These are phyloP conservation scores for Ruditapes philippinarum DNA, from an alignment of 1,140 invertebrate genomes.

Conservation along the genomic window DNA sequence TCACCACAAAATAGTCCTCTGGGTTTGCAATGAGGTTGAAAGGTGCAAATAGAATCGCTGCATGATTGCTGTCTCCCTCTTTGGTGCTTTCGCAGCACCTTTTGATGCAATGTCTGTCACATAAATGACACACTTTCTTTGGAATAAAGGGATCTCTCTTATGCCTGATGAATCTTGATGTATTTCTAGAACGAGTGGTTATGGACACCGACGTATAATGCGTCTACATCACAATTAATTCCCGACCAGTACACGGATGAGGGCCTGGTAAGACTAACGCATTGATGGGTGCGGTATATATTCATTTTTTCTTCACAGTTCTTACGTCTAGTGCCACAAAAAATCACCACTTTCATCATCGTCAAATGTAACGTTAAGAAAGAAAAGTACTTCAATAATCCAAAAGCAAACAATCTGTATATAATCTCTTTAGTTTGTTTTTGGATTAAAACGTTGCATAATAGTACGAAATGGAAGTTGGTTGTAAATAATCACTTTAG, in stretches of 20 bases:
- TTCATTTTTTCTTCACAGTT: slow-evolving; percentile 18
- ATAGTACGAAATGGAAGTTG: background rate
- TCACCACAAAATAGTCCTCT: background rate
- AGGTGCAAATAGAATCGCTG: background rate
- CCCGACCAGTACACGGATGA: slow-evolving; percentile 84
- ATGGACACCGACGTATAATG: slow-evolving; percentile 83
- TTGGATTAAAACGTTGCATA: background rate
- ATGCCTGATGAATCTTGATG: slow-evolving; percentile 67
- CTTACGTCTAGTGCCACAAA: background rate
- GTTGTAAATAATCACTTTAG: too few relatives aligned
- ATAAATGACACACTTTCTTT: background rate
- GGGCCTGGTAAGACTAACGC: slow-evolving; percentile 83
- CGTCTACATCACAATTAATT: slow-evolving; percentile 83
- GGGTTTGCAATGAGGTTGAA: background rate
- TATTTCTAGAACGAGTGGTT: slow-evolving; percentile 84
- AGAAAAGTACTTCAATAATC: too few relatives aligned
- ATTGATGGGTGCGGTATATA: slow-evolving; percentile 67
- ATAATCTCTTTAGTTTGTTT: background rate
- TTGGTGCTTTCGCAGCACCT: background rate
- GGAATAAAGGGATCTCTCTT: slow-evolving; percentile 60
- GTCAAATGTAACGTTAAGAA: background rate
- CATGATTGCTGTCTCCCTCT: background rate
- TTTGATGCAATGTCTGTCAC: background rate
- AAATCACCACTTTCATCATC: background rate
- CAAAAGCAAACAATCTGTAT: background rate